Conservation (phyloP, 2,113 vertebrate species). For the Halichoeres trimaculatus region DNA sequence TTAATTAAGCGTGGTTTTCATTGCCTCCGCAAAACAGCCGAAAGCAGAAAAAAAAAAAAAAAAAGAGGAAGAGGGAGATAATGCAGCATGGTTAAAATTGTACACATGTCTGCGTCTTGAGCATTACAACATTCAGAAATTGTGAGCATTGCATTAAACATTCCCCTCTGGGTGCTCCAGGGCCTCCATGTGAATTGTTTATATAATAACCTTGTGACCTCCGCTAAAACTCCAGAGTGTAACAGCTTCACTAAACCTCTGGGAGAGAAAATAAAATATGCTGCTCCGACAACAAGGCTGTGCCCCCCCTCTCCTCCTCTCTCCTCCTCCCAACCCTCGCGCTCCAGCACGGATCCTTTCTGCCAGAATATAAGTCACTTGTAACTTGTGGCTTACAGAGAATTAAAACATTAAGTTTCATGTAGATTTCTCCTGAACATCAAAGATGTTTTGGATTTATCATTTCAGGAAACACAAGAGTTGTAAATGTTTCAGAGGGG, state of each 20-base stretch:
- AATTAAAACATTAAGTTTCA: conserved; percentile 74
- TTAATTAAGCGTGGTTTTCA: conserved; percentile 72
- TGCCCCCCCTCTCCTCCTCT: neutral
- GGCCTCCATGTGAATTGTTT: conserved; percentile 69
- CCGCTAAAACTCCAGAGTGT: conserved; percentile 59
- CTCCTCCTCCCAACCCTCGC: neutral
- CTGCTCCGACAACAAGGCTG: conserved; percentile 51
- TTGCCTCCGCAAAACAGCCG: conserved; percentile 38
- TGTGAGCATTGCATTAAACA: conserved; percentile 70
- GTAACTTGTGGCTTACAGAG: conserved; percentile 71
- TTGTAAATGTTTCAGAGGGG: conserved; percentile 72
- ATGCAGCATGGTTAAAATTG: conserved; percentile 48
- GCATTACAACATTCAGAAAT: conserved; percentile 53
- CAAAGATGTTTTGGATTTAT: conserved; percentile 75
- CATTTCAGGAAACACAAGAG: conserved; percentile 78
- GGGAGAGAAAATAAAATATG: conserved; percentile 65
- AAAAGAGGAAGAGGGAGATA: conserved; percentile 20
- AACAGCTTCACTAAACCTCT: conserved; percentile 63
- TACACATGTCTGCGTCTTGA: conserved; percentile 54
- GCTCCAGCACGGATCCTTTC: conserved; percentile 28
- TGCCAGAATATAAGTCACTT: conserved; percentile 63
- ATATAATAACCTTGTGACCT: conserved; percentile 78
- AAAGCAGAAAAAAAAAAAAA: neutral
- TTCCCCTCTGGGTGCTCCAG: conserved; percentile 53
- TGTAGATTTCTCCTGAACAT: conserved; percentile 67